phyloP scores from a whole-genome alignment of 2,113 vertebrate species.

The Cromileptes altivelis region DNA sequence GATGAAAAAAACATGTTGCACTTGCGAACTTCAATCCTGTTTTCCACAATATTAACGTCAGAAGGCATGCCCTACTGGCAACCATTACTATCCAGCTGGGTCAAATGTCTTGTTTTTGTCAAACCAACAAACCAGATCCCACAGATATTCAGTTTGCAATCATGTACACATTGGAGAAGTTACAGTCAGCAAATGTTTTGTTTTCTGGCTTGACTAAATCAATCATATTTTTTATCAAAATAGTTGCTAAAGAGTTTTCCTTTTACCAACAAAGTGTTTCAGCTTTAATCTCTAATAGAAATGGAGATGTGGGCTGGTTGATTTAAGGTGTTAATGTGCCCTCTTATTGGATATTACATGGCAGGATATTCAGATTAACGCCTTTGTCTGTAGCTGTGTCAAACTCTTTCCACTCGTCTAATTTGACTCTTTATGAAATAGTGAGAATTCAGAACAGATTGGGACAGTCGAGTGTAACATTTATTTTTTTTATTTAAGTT shows the following conservation, averaged over 20 bases:
- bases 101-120: constrained; percentile 4
- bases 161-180: background rate
- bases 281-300: background rate
- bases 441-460: constrained; percentile 35
- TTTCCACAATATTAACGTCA: too few species aligned
- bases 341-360: background rate
- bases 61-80: too few species aligned
- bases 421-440: background rate
- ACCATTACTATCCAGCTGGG: too few species aligned
- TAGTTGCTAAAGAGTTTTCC: background rate
- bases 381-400: constrained; percentile 4
- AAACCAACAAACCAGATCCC: background rate
- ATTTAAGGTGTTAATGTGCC: constrained; percentile 42
- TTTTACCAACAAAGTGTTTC: background rate
- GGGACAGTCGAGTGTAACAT: background rate
- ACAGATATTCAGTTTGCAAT: background rate
- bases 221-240: background rate
- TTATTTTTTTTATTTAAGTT: constrained; percentile 15
- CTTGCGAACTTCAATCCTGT: too few species aligned
- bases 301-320: background rate
- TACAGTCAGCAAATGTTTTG: background rate
- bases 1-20: too few species aligned
- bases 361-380: constrained; percentile 49
- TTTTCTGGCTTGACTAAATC: background rate
- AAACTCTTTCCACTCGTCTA: background rate